These are phyloP conservation scores for Zosterops japonicus DNA, from an alignment of 2,113 vertebrate genomes.

Conservation along the genomic window DNA sequence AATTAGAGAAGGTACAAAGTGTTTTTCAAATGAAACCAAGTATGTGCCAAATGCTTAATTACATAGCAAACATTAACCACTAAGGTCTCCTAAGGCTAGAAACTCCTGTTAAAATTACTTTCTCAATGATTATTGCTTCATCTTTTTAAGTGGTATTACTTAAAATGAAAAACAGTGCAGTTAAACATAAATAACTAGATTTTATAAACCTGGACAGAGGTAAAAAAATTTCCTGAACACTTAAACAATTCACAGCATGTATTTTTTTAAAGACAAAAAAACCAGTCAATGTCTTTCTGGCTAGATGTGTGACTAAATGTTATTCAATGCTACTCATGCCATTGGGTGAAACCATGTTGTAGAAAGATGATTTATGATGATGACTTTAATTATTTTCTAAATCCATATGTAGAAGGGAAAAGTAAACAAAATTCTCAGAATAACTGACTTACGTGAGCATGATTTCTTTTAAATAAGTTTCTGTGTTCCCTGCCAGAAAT, in stretches of 20 bases:
- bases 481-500: neutral
- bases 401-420: neutral
- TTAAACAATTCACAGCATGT: neutral
- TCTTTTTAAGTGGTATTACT: neutral
- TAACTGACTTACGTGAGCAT: neutral
- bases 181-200: neutral
- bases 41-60: conserved; percentile 2
- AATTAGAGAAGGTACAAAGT: neutral
- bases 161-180: neutral
- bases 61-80: neutral
- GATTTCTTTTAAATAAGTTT: neutral
- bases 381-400: neutral
- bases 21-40: neutral
- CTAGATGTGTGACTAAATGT: neutral
- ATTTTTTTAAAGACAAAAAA: neutral
- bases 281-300: neutral
- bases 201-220: neutral
- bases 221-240: neutral
- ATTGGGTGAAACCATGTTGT: neutral
- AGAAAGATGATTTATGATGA: neutral
- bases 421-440: neutral
- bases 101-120: neutral
- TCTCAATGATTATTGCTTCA: neutral
- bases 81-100: neutral
- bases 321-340: neutral